These are phyloP conservation scores for Phocides pigmalion DNA, from an alignment of 1,140 invertebrate species.

Conservation along the genomic window DNA sequence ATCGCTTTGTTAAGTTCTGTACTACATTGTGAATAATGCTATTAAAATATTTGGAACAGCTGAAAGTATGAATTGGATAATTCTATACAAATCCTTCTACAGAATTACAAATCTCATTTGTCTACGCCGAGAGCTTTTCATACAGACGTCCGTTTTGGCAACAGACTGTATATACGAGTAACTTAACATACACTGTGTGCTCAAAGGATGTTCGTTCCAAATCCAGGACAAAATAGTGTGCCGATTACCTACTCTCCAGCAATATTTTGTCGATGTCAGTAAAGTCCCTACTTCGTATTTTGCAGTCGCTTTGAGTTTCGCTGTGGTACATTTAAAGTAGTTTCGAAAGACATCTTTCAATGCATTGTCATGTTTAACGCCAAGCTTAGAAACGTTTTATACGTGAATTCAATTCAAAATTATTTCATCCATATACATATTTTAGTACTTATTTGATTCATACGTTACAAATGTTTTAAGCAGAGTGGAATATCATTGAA, in stretches of 20 bases:
- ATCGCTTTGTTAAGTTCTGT: neutral
- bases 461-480: too few species aligned
- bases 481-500: too few species aligned
- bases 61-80: conserved; percentile 17
- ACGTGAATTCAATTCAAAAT: neutral
- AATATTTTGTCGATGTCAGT: conserved; percentile 21
- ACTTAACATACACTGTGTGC: conserved; percentile 25
- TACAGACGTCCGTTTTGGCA: conserved; percentile 33
- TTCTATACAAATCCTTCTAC: conserved; percentile 28
- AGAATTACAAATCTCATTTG: conserved; percentile 30
- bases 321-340: neutral
- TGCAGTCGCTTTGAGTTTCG: conserved; percentile 16
- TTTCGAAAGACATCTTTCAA: neutral
- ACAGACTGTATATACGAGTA: conserved; percentile 28
- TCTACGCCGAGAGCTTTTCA: conserved; percentile 28
- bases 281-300: conserved; percentile 9
- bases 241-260: conserved; percentile 19
- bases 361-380: conserved; percentile 1
- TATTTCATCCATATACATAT: neutral
- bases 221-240: conserved; percentile 25
- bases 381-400: neutral
- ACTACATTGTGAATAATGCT: conserved; percentile 2
- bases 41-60: conserved; percentile 25
- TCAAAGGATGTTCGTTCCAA: conserved; percentile 30
- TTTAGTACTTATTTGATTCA: too few species aligned